Evolutionary conservation across 2,797 vertebrate species (phyloP).

Genomic region (Synanceia verrucosa): DNA sequence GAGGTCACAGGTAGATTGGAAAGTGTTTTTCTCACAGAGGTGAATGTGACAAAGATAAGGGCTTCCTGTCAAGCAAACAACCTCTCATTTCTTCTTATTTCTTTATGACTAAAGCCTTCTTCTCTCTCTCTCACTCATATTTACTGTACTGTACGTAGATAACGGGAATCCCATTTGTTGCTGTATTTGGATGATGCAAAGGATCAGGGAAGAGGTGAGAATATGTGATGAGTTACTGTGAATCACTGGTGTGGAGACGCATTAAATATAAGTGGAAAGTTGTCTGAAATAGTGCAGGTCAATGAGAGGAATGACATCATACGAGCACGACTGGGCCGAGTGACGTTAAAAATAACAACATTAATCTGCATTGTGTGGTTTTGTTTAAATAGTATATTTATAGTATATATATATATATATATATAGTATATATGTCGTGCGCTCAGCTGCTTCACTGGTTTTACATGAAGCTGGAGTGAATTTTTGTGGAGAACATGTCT

Average conservation of each 20-base stretch:
- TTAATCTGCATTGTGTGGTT: neutral
- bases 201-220: slow-evolving; percentile 25
- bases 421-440: no score
- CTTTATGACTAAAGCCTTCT: neutral
- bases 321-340: neutral
- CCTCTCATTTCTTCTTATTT: slow-evolving; percentile 19
- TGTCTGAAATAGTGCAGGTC: slow-evolving; percentile 18
- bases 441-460: neutral
- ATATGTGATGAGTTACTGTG: slow-evolving; percentile 31
- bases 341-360: neutral
- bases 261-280: slow-evolving; percentile 41
- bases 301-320: slow-evolving; percentile 18
- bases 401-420: no score
- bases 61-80: slow-evolving; percentile 56
- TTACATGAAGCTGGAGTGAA: neutral
- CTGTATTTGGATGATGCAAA: slow-evolving; percentile 17
- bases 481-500: neutral
- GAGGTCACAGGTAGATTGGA: slow-evolving; percentile 66
- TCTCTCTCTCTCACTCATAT: neutral
- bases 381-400: no score
- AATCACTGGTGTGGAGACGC: slow-evolving; percentile 36
- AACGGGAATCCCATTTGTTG: slow-evolving; percentile 12
- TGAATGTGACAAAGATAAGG: slow-evolving; percentile 45
- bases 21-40: slow-evolving; percentile 52
- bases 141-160: neutral